Evolutionary conservation across 2,113 vertebrate species (phyloP), one percentile per base, ranked within the genome.

Genomic region (Anolis sagrei): DNA sequence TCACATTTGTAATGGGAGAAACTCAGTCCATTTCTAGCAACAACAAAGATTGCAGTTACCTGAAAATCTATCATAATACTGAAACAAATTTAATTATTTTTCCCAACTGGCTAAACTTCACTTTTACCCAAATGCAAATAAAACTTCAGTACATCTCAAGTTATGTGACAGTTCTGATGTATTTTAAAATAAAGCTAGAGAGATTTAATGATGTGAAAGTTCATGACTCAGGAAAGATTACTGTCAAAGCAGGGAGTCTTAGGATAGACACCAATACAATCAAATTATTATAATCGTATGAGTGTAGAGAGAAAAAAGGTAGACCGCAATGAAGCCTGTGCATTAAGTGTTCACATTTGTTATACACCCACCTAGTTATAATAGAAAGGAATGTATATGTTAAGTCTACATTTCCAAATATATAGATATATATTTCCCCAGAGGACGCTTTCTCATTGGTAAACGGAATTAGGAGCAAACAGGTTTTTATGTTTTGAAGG

Each of bases 241-340:
- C 91, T 95, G 93, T 94, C 93, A 91, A 39, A 86, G 88, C 85
- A 69, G 86, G 90, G 64, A 68, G 86, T 93, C 92, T 94, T 84
- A 91, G 92, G 94, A 95, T 92, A 95, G 94, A 95, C 94, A 93
- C 87, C 92, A 93, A 95, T 94, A 93, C 95, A 95, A 95, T 95
- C 94, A 95, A 95, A 95, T 95, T 94, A 93, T 92, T 93, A 91
- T 95, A 94, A 94, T 95, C 92, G 61, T 84, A 91, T 89, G 93
- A 95, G 89, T 90, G 91, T 93, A 87, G 94, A 93, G 94, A 90
- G 13, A 75, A 27, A 88, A 91, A 91, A 92, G 89, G 90, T 85
- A 72, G 91, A 86, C 83, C 89, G 92, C 82, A 87, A 81, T 29
- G 92, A 94, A 90, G 87, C 93, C 89, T 92, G 82, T 91, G 94